Base-by-base conservation (phyloP, 2,113 vertebrate genomes). In the Callospermophilus lateralis region DNA sequence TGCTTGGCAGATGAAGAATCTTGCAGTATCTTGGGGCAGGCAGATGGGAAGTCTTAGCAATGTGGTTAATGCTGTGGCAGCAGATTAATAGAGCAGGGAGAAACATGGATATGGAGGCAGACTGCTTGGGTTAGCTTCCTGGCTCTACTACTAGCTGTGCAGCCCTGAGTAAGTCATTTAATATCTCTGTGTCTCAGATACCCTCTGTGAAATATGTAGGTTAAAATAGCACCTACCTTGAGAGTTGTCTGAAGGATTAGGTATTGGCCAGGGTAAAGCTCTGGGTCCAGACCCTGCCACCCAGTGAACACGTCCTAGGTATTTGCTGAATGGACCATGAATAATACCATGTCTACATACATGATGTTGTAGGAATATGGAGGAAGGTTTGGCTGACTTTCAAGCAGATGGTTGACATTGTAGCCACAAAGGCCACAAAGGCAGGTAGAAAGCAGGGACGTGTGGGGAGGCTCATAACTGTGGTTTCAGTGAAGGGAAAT, bases 1-100 rank as follows among this genome's bases (percentile, higher is more conserved):
- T 37, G n/a, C 45, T 51, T 80, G 90, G 92, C 83, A 94, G 77
- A 85, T 13, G 76, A 91, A 94, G 53, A 80, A 32, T 30, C 24
- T 63, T 19, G 39, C 9, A 37, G 24, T 28, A 39, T 53, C 26
- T 16, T 48, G 78, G 6, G 32, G 89, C 48, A 79, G 32, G 76
- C 61, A 72, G 37, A 34, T 20, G 72, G 13, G 32, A 51, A 55
- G 13, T 78, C 58, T 72, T 77, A 45, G 16, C 70, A 8, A 26
- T 11, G 30, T 58, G 22, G 34, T 67, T 32, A 53, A 3, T 51
- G 37, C 53, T 63, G 0, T 51, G 20, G 58, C 17, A 42, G 5
- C 45, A 17, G 58, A 17, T 4, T 19, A 63, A 7, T 13, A 17
- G 16, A 24, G 37, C 4, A 3, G 22, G 42, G 68, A 58, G 48